Evolutionary conservation across 2,113 vertebrate species (phyloP).

Genomic region (Australoheros scitulus): DNA sequence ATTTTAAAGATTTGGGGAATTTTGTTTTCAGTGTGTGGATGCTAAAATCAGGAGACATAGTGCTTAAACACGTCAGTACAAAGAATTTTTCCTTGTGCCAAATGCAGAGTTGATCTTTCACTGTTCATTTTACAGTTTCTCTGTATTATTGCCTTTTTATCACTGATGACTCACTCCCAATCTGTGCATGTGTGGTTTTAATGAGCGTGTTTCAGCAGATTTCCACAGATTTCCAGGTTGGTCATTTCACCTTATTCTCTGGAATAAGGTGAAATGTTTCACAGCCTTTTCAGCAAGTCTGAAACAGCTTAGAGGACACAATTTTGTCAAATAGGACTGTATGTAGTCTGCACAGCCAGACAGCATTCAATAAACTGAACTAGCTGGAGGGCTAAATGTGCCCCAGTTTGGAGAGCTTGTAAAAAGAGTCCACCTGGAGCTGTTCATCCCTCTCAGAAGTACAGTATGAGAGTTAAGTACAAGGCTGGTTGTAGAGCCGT

Average conservation of each 20-base stretch:
- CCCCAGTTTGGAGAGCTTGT: constrained; percentile 54
- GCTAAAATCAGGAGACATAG: background rate
- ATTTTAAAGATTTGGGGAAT: background rate
- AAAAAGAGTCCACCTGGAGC: constrained; percentile 36
- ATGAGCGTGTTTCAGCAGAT: background rate
- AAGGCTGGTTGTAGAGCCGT: constrained; percentile 12
- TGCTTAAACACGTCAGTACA: background rate
- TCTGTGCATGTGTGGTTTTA: background rate
- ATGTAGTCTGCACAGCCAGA: background rate
- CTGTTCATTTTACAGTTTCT: too few relatives aligned
- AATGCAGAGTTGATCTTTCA: too few relatives aligned
- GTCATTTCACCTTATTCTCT: background rate
- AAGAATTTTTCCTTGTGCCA: background rate
- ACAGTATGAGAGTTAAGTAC: constrained; percentile 14
- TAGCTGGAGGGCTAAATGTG: constrained; percentile 57
- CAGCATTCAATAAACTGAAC: constrained; percentile 30
- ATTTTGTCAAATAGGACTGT: background rate
- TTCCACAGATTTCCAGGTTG: background rate
- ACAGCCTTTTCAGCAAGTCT: background rate
- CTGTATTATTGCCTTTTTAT: background rate
- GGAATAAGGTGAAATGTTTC: background rate
- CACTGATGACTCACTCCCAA: background rate
- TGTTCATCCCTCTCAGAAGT: constrained; percentile 34
- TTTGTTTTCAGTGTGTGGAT: background rate
- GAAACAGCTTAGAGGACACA: background rate